phyloP scores from a whole-genome alignment of 1,140 invertebrate genomes.

The Rhyzopertha dominica region DNA sequence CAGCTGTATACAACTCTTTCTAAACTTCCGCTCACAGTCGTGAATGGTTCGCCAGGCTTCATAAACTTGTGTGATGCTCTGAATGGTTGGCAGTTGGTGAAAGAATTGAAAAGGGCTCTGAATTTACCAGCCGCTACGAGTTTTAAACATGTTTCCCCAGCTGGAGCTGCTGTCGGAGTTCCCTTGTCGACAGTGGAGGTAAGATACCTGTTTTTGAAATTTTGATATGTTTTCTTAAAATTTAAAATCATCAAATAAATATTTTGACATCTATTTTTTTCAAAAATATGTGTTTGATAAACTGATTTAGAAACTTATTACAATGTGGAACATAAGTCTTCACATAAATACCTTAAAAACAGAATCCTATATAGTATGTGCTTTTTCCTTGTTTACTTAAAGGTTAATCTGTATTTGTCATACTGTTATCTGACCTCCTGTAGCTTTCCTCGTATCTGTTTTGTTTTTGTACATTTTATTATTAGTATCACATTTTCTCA shows the following conservation, averaged over 20 bases:
- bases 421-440: no score
- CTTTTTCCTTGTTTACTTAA: no score
- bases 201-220: slow-evolving; percentile 18
- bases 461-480: no score
- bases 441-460: no score
- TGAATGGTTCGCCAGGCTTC: slow-evolving; percentile 95
- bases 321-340: no score
- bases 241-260: neutral
- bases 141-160: slow-evolving; percentile 97
- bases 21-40: slow-evolving; percentile 79
- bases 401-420: no score
- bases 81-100: slow-evolving; percentile 95
- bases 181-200: slow-evolving; percentile 65
- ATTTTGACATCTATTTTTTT: no score
- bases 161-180: slow-evolving; percentile 86
- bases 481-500: no score
- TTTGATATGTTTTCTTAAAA: neutral
- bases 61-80: slow-evolving; percentile 97
- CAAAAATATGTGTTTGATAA: no score
- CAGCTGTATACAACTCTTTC: slow-evolving; percentile 81
- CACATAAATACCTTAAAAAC: no score
- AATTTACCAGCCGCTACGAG: slow-evolving; percentile 89
- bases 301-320: no score
- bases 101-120: slow-evolving; percentile 76
- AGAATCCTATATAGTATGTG: no score